Conservation (phyloP, 2,888 invertebrate genomes). For the Chaitophorus viminalis region DNA sequence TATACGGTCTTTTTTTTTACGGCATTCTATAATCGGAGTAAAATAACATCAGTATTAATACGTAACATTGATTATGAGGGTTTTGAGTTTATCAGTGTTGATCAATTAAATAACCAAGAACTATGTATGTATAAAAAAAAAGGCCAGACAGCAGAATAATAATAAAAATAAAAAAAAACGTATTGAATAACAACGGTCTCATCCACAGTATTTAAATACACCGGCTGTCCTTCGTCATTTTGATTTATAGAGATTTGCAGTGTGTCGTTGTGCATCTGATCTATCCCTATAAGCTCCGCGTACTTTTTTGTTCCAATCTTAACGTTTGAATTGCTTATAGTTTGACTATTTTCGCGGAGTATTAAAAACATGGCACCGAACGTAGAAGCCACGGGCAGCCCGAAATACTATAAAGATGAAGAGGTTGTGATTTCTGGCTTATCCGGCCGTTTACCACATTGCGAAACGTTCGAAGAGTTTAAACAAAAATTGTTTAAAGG, state of each 20-base stretch:
- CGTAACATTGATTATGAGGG: background rate
- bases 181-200: slow-evolving; percentile 19
- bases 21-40: background rate
- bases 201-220: slow-evolving; percentile 33
- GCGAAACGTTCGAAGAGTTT: slow-evolving; percentile 90
- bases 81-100: slow-evolving; percentile 2
- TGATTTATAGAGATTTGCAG: slow-evolving; percentile 17
- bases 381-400: background rate
- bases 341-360: background rate
- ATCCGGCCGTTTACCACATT: slow-evolving; percentile 87
- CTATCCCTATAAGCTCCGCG: background rate
- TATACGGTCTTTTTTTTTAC: background rate
- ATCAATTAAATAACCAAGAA: background rate
- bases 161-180: background rate
- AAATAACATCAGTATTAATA: background rate
- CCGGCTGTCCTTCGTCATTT: background rate
- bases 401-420: slow-evolving; percentile 7
- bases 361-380: slow-evolving; percentile 41
- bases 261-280: background rate
- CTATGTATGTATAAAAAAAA: background rate
- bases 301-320: background rate
- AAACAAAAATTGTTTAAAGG: slow-evolving; percentile 88
- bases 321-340: background rate
- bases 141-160: background rate
- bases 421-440: slow-evolving; percentile 81